Evolutionary conservation across 2,888 invertebrate species (phyloP).

Genomic region (Tipula vernalis): DNA sequence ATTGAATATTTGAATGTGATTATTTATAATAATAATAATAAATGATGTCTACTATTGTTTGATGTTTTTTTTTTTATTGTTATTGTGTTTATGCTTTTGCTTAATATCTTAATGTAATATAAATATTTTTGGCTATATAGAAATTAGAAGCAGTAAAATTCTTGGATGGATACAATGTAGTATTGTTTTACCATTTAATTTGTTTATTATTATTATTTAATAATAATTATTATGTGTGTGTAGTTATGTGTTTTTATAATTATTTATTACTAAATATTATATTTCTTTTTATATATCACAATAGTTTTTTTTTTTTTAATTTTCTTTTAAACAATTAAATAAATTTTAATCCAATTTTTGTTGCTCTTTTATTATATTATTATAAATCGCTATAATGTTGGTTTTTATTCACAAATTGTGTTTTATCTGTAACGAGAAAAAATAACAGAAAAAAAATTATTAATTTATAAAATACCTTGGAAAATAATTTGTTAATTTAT

Average conservation of each 20-base stretch:
- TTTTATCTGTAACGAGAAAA: background rate
- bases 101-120: conserved; percentile 5
- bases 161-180: background rate
- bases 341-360: background rate
- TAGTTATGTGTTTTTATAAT: background rate
- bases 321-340: background rate
- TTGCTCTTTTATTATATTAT: background rate
- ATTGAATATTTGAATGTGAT: background rate
- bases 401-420: background rate
- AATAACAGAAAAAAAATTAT: background rate
- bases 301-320: background rate
- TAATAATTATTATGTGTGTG: background rate
- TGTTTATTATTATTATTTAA: background rate
- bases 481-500: background rate
- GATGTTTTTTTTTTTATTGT: background rate
- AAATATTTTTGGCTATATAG: conserved; percentile 6
- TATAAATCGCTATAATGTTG: background rate
- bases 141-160: background rate
- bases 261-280: background rate
- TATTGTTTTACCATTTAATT: background rate
- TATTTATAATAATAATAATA: background rate
- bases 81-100: background rate
- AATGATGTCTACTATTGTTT: background rate
- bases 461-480: background rate
- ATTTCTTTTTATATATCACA: background rate